Evolutionary conservation across 2,797 vertebrate genomes (phyloP).

Genomic region (Chiroxiphia lanceolata): DNA sequence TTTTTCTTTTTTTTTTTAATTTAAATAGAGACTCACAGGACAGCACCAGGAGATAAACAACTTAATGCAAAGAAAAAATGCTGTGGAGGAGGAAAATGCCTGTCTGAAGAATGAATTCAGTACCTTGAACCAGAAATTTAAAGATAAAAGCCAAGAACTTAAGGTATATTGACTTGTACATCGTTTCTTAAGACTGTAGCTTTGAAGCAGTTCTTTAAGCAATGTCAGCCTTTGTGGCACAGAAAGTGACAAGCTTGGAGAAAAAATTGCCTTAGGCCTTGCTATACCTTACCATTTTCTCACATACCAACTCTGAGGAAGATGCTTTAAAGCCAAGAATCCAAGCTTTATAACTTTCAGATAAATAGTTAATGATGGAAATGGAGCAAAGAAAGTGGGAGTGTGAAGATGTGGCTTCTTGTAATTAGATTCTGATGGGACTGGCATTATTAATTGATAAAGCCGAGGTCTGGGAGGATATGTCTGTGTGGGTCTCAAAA

Average conservation of each 20-base stretch:
- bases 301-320: constrained; percentile 71
- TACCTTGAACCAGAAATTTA: constrained; percentile 83
- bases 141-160: constrained; percentile 86
- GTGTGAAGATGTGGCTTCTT: constrained; percentile 91
- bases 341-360: constrained; percentile 86
- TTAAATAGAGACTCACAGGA: constrained; percentile 76
- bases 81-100: constrained; percentile 79
- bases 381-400: constrained; percentile 86
- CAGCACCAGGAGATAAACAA: constrained; percentile 86
- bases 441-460: constrained; percentile 99
- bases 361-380: constrained; percentile 98
- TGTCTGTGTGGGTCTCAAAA: constrained; percentile 88
- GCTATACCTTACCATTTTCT: constrained; percentile 76
- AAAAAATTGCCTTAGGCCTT: constrained; percentile 84
- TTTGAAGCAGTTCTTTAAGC: constrained; percentile 79
- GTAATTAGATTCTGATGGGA: constrained; percentile 97
- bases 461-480: constrained; percentile 86
- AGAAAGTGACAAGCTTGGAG: constrained; percentile 79
- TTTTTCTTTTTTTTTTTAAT: not conserved
- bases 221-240: constrained; percentile 77
- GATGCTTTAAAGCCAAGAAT: constrained; percentile 82
- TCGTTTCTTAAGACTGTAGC: constrained; percentile 64
- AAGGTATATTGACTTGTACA: constrained; percentile 83
- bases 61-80: constrained; percentile 77
- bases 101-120: constrained; percentile 84